Base-by-base conservation (phyloP, 2,797 vertebrate species). In the Phataginus tetradactyla region DNA sequence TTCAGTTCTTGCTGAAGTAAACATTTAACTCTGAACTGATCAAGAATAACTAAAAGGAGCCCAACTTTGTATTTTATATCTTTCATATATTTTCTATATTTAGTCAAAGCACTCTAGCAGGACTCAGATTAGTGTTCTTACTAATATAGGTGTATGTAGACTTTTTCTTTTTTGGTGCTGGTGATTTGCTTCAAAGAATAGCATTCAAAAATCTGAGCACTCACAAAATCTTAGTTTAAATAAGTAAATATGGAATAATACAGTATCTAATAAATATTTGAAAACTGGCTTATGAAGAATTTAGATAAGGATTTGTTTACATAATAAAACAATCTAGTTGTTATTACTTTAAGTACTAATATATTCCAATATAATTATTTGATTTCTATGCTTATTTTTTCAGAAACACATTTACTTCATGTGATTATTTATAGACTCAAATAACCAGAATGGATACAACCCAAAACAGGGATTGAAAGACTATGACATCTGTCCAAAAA, bases 1-100 rank as follows among this genome's bases (percentile, higher is more conserved):
- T 25, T 45, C 5, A 71, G 1, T 61, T 85, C 69, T 61, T 57
- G 7, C 13, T 80, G 23, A 94, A 80, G 63, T 95, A 63, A 96
- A 71, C 3, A 8, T 85, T 79, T 68, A 66, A 42, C 21, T 88
- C 12, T 45, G 27, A 96, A 21, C 3, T 91, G 25, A 63, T 96
- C 4, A n/a, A 95, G 69, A 53, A 27, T 61, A 84, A 29, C 25
- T 42, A 42, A 45, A 93, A 53, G 66, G 21, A 91, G 32, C 86
- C 23, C 25, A 77, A 78, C 9, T 74, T 88, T 90, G 55, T 53
- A 75, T 79, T 86, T 95, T 39, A 49, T 18, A 27, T 61, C 12
- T 81, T 90, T 90, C 49, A 34, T 86, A 75, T 90, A 90, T 6
- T 92, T 96, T 87, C 42, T 29, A 64, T 53, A 39, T n/a, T 37